phyloP scores from a whole-genome alignment of 2,797 vertebrate genomes.

The Lutjanus campechanus region DNA sequence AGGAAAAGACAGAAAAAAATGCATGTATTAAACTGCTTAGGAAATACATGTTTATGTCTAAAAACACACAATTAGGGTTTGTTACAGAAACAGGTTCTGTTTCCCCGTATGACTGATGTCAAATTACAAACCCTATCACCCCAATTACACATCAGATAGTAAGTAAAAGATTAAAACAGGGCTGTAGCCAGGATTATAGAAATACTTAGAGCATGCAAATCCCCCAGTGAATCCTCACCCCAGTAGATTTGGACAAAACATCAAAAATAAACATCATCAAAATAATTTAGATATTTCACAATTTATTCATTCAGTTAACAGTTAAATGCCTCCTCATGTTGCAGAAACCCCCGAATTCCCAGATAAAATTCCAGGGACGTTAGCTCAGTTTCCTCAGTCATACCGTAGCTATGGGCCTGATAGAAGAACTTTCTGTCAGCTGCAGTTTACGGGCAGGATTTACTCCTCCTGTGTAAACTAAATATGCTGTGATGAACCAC shows the following conservation, averaged over 20 bases:
- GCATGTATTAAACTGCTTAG: background rate
- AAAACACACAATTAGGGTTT: background rate
- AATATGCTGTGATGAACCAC: background rate
- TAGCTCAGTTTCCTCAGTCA: background rate
- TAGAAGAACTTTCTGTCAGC: background rate
- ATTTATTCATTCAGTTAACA: background rate
- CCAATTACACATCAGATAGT: conserved; percentile 1
- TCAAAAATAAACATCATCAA: background rate
- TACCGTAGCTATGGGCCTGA: background rate
- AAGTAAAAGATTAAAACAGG: background rate
- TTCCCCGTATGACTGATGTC: background rate
- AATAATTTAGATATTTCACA: background rate
- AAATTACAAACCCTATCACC: background rate
- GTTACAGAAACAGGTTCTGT: background rate
- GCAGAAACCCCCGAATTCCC: background rate
- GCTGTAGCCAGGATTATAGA: background rate
- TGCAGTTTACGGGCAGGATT: background rate
- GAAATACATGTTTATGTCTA: background rate
- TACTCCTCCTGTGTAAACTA: background rate
- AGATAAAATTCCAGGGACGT: background rate
- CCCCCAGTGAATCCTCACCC: background rate
- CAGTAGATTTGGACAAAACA: too few species aligned
- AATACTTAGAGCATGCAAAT: background rate
- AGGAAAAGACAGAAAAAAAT: background rate
- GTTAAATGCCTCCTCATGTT: background rate